Conservation (phyloP, 2,797 vertebrate species). For the Mormyrus hasselquistii region DNA sequence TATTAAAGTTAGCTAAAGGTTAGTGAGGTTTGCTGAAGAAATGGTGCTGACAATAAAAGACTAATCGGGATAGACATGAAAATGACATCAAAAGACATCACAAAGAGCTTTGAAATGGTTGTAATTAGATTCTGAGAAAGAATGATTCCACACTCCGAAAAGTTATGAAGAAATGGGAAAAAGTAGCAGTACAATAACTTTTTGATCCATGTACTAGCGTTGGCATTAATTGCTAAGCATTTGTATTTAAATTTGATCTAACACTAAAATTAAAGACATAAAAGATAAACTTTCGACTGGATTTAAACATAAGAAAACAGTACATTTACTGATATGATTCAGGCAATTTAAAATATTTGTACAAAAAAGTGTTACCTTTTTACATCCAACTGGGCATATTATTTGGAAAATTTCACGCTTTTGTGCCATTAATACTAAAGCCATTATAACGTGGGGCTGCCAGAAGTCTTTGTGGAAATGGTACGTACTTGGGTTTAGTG, state of each 20-base stretch:
- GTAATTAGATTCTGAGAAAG: slow-evolving; percentile 66
- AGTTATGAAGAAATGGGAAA: slow-evolving; percentile 36
- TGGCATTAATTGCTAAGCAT: neutral
- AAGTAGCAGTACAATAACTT: slow-evolving; percentile 42
- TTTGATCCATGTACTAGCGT: neutral
- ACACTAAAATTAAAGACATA: neutral
- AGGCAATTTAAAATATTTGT: neutral
- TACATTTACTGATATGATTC: neutral
- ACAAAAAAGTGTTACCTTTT: neutral
- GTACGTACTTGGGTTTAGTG: neutral
- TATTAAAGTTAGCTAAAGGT: slow-evolving; percentile 12
- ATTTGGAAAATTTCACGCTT: neutral
- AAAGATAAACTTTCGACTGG: neutral
- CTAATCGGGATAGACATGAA: slow-evolving; percentile 72
- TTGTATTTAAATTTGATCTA: neutral
- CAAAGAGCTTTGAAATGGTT: slow-evolving; percentile 68
- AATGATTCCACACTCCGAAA: slow-evolving; percentile 43
- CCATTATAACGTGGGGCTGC: neutral
- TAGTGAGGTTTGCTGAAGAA: slow-evolving; percentile 41
- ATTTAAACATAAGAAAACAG: neutral
- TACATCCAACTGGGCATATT: neutral
- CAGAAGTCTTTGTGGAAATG: neutral
- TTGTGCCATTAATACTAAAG: neutral
- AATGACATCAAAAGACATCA: slow-evolving; percentile 83
- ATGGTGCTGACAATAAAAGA: slow-evolving; percentile 59